Base-by-base conservation (phyloP, 2,888 invertebrate genomes). In the Drosophila paranaensis region DNA sequence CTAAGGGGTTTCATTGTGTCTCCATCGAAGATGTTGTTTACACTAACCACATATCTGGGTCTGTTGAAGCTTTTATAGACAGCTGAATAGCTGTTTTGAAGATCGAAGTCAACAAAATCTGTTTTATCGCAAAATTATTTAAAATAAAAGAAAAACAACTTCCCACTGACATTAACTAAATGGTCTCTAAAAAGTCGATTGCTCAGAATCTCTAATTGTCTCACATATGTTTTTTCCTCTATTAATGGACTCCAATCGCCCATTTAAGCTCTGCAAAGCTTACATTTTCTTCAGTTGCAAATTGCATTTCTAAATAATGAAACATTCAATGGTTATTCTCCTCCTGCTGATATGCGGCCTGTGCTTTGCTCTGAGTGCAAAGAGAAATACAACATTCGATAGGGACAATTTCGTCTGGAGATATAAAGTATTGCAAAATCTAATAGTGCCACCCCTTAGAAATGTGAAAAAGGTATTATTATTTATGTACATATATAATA, bases 391-490 rank as follows among this genome's bases (percentile, higher is more conserved):
- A 9, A 20, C 30, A 14, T 0, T 2, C 5, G 20, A 35, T 14
- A 35, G 20, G 14, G 33, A 56, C 9, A 10, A 14, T 35, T 43
- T 25, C 11, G 2, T 20, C 10, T 56, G 43, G 43, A 20, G 56
- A 56, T 35, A 56, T 43, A 56, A 35, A 14, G 1, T 20, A 3
- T 25, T 56, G 3, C 1, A 43, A 6, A 9, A 20, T 14, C 9
- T 43, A 35, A 4, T 56, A 3, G 6, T 43, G 14, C 13, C 1
- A 10, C 43, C 56, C 0, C 13, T 33, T 5, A 13, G 4, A 33
- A 56, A 56, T 42, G n/a, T 43, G 30, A 43, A 43, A 43, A 43
- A 43, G 33, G 43, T 56, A 14, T n/a, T 2, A n/a, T 27, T 11
- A 11, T 39, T 20, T 53, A 33, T 33, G 0, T 30, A 30, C 6